Percentiles rank a stretch among this genome's conserved stretches.
These are phyloP conservation scores for Tridacna gigas DNA, from an alignment of 2,888 invertebrate species.

Conservation along the genomic window DNA sequence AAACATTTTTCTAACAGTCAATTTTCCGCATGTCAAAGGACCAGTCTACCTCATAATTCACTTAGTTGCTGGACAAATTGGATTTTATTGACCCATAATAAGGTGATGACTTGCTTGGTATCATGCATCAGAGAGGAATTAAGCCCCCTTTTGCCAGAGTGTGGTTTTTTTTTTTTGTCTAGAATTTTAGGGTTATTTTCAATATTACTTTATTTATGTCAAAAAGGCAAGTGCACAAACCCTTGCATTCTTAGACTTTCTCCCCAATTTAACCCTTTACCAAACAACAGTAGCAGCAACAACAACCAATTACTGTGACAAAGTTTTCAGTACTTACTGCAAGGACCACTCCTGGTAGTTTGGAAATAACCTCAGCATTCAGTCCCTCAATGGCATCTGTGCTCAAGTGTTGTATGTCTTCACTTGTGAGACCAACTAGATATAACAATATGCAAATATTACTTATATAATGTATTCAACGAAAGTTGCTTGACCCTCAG, in stretches of 20 bases:
- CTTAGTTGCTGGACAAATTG: no score
- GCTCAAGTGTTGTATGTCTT: constrained; percentile 27
- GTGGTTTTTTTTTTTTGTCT: no score
- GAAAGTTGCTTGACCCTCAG: neutral
- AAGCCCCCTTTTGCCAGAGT: no score
- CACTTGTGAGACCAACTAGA: constrained; percentile 36
- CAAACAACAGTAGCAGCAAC: neutral
- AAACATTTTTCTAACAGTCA: no score
- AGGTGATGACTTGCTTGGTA: no score
- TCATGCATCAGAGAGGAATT: no score
- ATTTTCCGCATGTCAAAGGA: no score
- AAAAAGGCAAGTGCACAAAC: neutral
- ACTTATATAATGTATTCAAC: neutral
- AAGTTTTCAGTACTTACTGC: neutral
- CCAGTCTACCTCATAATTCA: no score
- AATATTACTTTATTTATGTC: neutral
- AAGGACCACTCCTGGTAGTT: constrained; percentile 21
- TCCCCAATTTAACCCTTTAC: neutral
- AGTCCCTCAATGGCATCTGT: constrained; percentile 36
- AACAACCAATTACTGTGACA: neutral
- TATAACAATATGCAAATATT: neutral
- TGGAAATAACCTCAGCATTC: constrained; percentile 25
- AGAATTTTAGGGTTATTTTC: no score
- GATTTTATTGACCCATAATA: no score
- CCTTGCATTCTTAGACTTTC: neutral